phyloP scores from a whole-genome alignment of 2,888 invertebrate genomes.

The Ochlodes sylvanus region DNA sequence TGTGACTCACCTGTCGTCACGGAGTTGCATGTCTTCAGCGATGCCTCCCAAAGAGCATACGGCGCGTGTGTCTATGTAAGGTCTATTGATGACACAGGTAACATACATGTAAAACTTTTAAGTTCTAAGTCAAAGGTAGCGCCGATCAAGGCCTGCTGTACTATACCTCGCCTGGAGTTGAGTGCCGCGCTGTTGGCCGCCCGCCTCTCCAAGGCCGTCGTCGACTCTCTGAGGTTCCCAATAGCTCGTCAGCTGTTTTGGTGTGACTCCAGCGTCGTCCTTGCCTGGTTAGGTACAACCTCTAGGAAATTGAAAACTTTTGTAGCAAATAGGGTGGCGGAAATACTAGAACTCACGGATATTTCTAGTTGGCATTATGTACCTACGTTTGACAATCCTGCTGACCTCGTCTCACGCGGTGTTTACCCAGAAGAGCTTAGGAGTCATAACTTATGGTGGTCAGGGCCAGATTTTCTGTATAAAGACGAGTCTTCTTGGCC shows the following conservation, averaged over 20 bases:
- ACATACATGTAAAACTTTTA: constrained; percentile 41
- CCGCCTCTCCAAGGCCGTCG: constrained; percentile 12
- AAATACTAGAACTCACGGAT: constrained; percentile 12
- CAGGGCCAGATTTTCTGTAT: neutral
- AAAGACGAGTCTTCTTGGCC: neutral
- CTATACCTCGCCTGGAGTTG: constrained; percentile 43
- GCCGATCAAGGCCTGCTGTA: constrained; percentile 34
- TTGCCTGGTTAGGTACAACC: constrained; percentile 33
- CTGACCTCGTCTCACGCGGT: constrained; percentile 30
- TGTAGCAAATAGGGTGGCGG: constrained; percentile 36
- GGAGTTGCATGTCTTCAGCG: constrained; percentile 50
- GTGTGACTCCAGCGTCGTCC: constrained; percentile 39
- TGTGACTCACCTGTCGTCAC: constrained; percentile 39
- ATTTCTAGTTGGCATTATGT: constrained; percentile 36
- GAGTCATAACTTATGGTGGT: constrained; percentile 19
- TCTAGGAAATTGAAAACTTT: too few relatives aligned
- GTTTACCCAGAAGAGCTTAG: neutral
- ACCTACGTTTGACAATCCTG: constrained; percentile 28
- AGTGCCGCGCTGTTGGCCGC: constrained; percentile 38
- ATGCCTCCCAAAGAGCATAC: constrained; percentile 47
- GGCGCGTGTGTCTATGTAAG: constrained; percentile 50
- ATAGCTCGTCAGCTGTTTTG: constrained; percentile 15
- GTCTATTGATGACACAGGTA: constrained; percentile 33
- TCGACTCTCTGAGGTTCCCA: constrained; percentile 16
- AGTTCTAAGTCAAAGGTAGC: constrained; percentile 45